Base-by-base conservation (phyloP, 1,140 invertebrate genomes). In the Drosophila willistoni region DNA sequence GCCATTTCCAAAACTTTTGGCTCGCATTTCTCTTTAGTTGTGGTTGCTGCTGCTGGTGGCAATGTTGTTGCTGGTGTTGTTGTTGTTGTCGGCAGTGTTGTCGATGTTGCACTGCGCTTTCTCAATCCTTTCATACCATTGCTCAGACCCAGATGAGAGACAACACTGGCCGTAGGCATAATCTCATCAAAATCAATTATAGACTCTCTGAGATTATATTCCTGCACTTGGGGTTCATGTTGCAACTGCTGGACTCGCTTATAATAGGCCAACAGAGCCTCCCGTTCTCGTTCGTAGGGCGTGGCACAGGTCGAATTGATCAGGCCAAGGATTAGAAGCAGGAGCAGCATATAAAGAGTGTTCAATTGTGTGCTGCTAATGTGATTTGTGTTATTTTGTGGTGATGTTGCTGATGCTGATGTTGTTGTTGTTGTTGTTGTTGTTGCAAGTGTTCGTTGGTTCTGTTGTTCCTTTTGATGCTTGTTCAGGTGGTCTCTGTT, bases 1-100 rank as follows among this genome's bases (percentile, higher is more conserved):
- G 83, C 68, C 47, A 82, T 63, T 59, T 92, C 91, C 39, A 92
- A 63, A 29, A 92, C 79, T 67, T 72, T 91, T 1, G 90, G 84
- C 41, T 92, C 91, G 59, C 91, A 92, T 71, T 85, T 86, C 47
- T 91, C 81, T 47, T 74, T 34, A 17, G 39, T 22, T 14, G 77
- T 12, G 41, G 65, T 13, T 41, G 70, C 33, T 71, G 77, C 36
- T 71, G 73, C 14, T 64, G 71, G 13, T 39, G 70, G 22, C 73
- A 54, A 19, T 61, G 68, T 42, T 25, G 63, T 39, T 3, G 63
- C 29, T 22, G 70, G 7, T 44, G 64, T 14, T 19, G 65, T 33
- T 19, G 65, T 33, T 7, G 68, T 62, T 5, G 64, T 71, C 51
- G 78, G 41, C 25, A 75, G 44, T 25, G 82, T 69, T 34, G 80